Evolutionary conservation across 1,140 invertebrate genomes (phyloP), one percentile per base, ranked within the genome.

Genomic region (Anoplolepis gracilipes): DNA sequence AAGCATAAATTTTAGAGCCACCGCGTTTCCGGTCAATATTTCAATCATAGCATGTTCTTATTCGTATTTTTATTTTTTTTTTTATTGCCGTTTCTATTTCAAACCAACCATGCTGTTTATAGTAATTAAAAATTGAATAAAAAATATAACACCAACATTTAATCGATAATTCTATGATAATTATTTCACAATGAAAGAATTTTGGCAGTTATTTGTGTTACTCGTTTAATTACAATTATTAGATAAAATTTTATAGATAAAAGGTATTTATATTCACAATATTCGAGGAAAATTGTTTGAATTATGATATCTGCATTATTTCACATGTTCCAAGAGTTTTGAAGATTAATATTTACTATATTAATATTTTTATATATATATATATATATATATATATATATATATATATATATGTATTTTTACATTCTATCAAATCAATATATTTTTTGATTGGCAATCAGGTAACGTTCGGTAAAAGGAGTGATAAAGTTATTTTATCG

Each of bases 1-100:
- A 82, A 86, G 78, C 85, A 86, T 86, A 86, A 86, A 86, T 86
- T 86, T 86, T 86, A 55, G 53, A 82, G 67, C 67, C 25, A 25
- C 39, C 36, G 36, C 28, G 7, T 22, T 69, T 79, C 49, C 46
- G 33, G 77, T 79, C 77, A 69, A 79, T 79, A 57, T 79, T 82
- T 73, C 36, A 46, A 73, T 82, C 19, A 42, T 36, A n/a, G 11
- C 22, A 19, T 22, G 25, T 72, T 72, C 8, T 53, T 42, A 64
- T 13, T 33, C 28, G 25, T 16, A 11, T 33, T 78, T 22, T 77
- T 49, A 25, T 3, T 64, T 19, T 33, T 30, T 8, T 25, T 67
- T 65, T 19, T n/a, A 53, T 53, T 39, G 22, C 10, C 10, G n/a
- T 81, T 57, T 57, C 1, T 0, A 16, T 3, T 30, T 39, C 33